Evolutionary conservation across 2,888 invertebrate genomes (phyloP).

Genomic region (Drosophila nr. fundita): DNA sequence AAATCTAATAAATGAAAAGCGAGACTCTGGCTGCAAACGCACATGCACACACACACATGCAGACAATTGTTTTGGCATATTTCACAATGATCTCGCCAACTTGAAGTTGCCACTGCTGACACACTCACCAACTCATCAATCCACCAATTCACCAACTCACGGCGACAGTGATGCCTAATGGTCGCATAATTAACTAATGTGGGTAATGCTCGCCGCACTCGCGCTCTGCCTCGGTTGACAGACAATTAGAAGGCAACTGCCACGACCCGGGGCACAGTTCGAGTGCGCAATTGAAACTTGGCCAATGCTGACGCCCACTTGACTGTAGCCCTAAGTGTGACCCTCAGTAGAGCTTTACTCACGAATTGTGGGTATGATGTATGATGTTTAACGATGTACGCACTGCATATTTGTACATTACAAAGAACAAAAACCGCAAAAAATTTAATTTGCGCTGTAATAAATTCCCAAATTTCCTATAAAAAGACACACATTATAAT

Average conservation of each 20-base stretch:
- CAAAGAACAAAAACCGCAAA: conserved; percentile 9
- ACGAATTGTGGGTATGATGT: conserved; percentile 7
- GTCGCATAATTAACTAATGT: conserved; percentile 78
- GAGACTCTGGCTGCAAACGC: conserved; percentile 22
- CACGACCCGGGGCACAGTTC: conserved; percentile 48
- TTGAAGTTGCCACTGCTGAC: conserved; percentile 52
- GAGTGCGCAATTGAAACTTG: conserved; percentile 70
- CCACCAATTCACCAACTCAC: conserved; percentile 44
- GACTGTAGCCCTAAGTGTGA: neutral
- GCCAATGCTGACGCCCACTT: conserved; percentile 48
- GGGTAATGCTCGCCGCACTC: conserved; percentile 42
- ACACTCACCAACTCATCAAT: conserved; percentile 50
- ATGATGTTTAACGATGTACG: conserved; percentile 26
- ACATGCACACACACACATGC: conserved; percentile 16
- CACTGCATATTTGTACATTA: conserved; percentile 12
- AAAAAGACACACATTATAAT: neutral
- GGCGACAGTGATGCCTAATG: conserved; percentile 55
- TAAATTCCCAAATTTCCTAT: conserved; percentile 8
- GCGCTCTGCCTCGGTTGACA: conserved; percentile 50
- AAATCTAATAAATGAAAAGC: conserved; percentile 70
- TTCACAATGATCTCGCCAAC: conserved; percentile 65
- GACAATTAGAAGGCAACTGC: conserved; percentile 58
- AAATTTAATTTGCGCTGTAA: conserved; percentile 15
- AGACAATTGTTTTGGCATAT: conserved; percentile 47
- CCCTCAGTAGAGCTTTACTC: conserved; percentile 3